phyloP scores from a whole-genome alignment of 2,797 vertebrate species.

The Dipus sagitta region DNA sequence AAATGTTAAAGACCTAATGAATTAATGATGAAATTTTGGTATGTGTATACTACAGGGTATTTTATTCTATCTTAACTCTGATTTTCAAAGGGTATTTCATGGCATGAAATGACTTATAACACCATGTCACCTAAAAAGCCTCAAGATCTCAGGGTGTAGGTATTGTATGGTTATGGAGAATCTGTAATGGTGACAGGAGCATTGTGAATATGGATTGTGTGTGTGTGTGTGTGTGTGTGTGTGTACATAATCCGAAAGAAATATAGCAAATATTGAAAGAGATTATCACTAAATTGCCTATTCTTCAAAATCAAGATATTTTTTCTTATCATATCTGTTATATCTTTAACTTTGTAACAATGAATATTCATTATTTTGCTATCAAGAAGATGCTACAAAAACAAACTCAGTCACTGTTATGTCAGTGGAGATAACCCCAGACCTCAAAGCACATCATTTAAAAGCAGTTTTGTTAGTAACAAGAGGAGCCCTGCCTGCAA shows the following conservation, averaged over 20 bases:
- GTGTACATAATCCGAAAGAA: background rate
- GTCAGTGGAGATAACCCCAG: conserved; percentile 13
- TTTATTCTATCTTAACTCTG: conserved; percentile 10
- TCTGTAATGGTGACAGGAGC: background rate
- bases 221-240: background rate
- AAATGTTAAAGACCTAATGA: conserved; percentile 37
- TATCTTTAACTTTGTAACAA: background rate
- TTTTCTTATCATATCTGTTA: background rate
- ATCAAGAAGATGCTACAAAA: conserved; percentile 1
- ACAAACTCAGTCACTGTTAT: background rate
- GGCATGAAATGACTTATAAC: background rate
- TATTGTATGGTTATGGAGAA: background rate
- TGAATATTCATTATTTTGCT: conserved; percentile 25
- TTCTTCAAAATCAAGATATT: background rate
- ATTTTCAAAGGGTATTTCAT: background rate
- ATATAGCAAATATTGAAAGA: background rate
- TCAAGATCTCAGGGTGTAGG: background rate
- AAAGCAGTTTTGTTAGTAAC: conserved; percentile 41
- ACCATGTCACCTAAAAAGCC: background rate
- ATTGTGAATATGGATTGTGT: background rate
- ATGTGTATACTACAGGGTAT: background rate
- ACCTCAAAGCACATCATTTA: conserved; percentile 20
- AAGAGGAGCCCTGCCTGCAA: background rate
- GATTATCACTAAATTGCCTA: background rate
- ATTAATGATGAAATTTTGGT: conserved; percentile 10